Evolutionary conservation across 2,113 vertebrate species (phyloP), one percentile per base, ranked within the genome.

Genomic region (Pollachius pollachius): DNA sequence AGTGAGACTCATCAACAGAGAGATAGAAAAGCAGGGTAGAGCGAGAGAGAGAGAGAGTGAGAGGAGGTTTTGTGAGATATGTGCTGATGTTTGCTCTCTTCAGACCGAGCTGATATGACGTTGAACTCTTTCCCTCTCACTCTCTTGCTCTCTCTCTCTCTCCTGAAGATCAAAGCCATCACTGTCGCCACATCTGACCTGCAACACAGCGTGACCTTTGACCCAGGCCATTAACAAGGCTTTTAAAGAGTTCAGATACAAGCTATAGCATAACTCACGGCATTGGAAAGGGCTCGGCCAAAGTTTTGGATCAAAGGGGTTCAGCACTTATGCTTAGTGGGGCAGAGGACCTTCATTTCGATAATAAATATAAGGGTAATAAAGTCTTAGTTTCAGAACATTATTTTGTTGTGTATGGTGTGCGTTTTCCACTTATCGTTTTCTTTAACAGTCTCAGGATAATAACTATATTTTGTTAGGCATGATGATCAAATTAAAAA

Each of bases 41-140:
- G 52, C 12, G 65, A 64, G 65, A 34, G 37, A 21, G 65, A 27
- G 27, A 48, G n/a, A 48, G 34, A 48, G 63, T 1, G 16, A 41
- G 3, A 41, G 37, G 84, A 74, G 75, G 77, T 85, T 62, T 74
- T 75, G 65, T 21, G 66, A 80, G 64, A n/a, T 54, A 82, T 82
- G 75, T 69, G 69, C 65, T 57, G 82, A 13, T 76, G 71, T 54
- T 34, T 69, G 67, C 70, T 78, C 66, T 70, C 67, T 52, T 80
- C 71, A 78, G 68, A 80, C 65, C 75, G 59, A 74, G 71, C 65
- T 77, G 72, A 81, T 66, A 70, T n/a, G 71, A 64, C 3, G 12
- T 30, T 80, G 67, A 78, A 80, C 70, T 79, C 71, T 62, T 72
- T 41, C 37, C 9, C 37, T 41, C 37, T 41, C 37, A 5, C 37